Percentiles rank a stretch among this genome's conserved stretches.
phyloP scores from a whole-genome alignment of 1,140 invertebrate genomes.

The Papilio aristodemus region DNA sequence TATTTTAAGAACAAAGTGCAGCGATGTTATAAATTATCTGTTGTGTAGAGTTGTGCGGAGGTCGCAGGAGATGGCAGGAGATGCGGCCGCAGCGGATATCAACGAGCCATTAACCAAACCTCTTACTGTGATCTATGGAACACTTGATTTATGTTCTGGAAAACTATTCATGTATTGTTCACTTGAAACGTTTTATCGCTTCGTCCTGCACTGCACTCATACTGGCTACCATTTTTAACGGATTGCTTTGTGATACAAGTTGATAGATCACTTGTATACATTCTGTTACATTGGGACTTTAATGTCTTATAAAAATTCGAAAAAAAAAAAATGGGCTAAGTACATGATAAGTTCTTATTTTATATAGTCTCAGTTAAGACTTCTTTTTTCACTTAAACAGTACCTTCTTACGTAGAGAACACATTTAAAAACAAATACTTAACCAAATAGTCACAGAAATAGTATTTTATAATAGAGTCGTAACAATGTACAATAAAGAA shows the following conservation, averaged over 20 bases:
- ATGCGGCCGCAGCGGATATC: slow-evolving; percentile 38
- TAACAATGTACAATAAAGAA: slow-evolving; percentile 3
- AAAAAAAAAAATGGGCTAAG: too few relatives aligned
- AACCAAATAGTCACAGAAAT: neutral
- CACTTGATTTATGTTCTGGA: slow-evolving; percentile 43
- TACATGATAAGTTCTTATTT: too few relatives aligned
- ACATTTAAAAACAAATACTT: neutral
- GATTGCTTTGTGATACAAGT: slow-evolving; percentile 7
- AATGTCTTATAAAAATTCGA: too few relatives aligned
- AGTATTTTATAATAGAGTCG: slow-evolving; percentile 10
- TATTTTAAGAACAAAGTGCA: slow-evolving; percentile 35
- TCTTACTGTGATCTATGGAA: slow-evolving; percentile 41
- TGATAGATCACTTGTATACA: neutral
- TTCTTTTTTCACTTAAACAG: too few relatives aligned
- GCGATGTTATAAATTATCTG: slow-evolving; percentile 14
- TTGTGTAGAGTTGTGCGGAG: neutral
- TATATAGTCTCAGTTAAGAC: too few relatives aligned
- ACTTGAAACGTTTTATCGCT: slow-evolving; percentile 32
- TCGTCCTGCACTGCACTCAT: slow-evolving; percentile 5
- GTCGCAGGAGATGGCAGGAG: slow-evolving; percentile 23
- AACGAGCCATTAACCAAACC: slow-evolving; percentile 41
- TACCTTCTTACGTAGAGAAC: too few relatives aligned
- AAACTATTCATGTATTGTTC: slow-evolving; percentile 37
- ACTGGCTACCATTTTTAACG: neutral
- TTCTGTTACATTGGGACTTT: too few relatives aligned